These are phyloP conservation scores for Amblyopsis hoosieri DNA, from an alignment of 2,797 vertebrate genomes.

Conservation along the genomic window DNA sequence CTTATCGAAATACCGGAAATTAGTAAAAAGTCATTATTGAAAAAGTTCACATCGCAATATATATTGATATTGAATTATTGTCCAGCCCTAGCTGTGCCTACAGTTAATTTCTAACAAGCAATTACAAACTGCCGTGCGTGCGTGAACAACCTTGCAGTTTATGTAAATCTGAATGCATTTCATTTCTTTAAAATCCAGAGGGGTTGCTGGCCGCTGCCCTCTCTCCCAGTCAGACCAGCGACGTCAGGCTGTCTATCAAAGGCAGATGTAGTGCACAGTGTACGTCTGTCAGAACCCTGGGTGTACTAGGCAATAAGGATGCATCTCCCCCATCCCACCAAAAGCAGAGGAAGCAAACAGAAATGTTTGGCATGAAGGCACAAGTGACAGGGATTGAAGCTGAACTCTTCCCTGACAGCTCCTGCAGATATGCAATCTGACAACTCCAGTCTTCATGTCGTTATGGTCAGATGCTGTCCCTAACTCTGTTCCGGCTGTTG, in stretches of 20 bases:
- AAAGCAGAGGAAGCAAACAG: conserved; percentile 5
- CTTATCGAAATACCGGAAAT: no score
- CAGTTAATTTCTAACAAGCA: no score
- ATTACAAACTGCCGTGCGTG: not conserved
- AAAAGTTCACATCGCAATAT: no score
- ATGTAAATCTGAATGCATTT: no score
- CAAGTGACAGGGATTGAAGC: conserved; percentile 9
- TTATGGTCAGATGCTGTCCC: no score
- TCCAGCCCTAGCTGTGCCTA: no score
- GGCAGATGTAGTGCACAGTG: not conserved
- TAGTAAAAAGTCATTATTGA: no score
- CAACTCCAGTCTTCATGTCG: conserved; percentile 1
- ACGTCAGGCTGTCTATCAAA: not conserved
- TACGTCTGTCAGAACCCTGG: not conserved
- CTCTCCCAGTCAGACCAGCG: conserved; percentile 10
- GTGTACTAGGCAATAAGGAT: conserved; percentile 5
- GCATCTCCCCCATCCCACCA: no score
- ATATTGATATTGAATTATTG: no score
- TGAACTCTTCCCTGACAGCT: conserved; percentile 1
- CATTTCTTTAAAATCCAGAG: not conserved
- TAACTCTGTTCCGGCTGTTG: no score
- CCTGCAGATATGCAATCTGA: not conserved
- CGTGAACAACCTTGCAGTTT: not conserved
- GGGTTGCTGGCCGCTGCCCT: conserved; percentile 1
- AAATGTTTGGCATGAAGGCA: conserved; percentile 2